These are phyloP conservation scores for Lacanobia wlatinum DNA, from an alignment of 2,888 invertebrate genomes.

Conservation along the genomic window DNA sequence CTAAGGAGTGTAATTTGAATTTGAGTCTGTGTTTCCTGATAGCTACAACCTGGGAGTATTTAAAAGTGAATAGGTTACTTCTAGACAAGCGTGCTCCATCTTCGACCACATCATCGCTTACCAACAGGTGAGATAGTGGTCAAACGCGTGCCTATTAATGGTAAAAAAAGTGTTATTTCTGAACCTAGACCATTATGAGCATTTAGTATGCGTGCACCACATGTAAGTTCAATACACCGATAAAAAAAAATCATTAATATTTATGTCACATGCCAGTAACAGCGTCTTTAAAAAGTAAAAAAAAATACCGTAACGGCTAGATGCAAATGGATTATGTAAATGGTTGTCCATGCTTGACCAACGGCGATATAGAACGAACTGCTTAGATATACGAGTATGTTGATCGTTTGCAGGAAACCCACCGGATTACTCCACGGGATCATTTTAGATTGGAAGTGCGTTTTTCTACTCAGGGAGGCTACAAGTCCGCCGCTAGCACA, in stretches of 20 bases:
- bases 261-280: slow-evolving; percentile 24
- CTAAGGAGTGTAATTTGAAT: too few relatives aligned
- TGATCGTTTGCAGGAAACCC: slow-evolving; percentile 14
- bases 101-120: too few relatives aligned
- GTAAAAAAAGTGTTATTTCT: not conserved
- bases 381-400: slow-evolving; percentile 1
- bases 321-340: slow-evolving; percentile 56
- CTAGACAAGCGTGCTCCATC: too few relatives aligned
- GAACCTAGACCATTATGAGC: not conserved
- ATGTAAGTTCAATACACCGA: slow-evolving; percentile 9
- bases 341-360: slow-evolving; percentile 35
- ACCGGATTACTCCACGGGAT: slow-evolving; percentile 48
- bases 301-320: slow-evolving; percentile 42
- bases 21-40: too few relatives aligned
- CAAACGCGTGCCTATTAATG: too few relatives aligned
- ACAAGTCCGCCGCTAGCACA: too few relatives aligned
- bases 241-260: slow-evolving; percentile 18
- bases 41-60: too few relatives aligned
- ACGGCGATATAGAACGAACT: slow-evolving; percentile 17
- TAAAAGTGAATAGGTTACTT: too few relatives aligned
- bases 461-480: not conserved
- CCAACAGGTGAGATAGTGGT: too few relatives aligned
- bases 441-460: slow-evolving; percentile 21
- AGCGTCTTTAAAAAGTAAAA: slow-evolving; percentile 11
- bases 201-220: not conserved